Evolutionary conservation across 2,888 invertebrate genomes (phyloP).

Genomic region (Scaptomyza reducta): DNA sequence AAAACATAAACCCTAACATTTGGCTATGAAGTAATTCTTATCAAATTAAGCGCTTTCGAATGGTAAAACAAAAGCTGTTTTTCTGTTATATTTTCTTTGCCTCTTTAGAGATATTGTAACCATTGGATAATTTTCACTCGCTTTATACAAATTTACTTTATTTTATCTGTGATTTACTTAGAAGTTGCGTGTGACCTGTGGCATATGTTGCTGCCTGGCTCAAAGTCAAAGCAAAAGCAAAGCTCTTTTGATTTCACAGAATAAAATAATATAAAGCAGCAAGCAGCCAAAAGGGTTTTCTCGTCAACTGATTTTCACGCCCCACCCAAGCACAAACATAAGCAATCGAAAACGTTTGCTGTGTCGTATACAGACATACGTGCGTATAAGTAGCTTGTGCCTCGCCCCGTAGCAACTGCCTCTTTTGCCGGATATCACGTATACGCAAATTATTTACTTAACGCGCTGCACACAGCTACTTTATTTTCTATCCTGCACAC

Average conservation of each 20-base stretch:
- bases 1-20: not conserved
- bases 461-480: conserved; percentile 17
- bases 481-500: conserved; percentile 23
- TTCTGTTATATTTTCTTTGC: not conserved
- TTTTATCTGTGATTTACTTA: not conserved
- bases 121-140: conserved; percentile 12
- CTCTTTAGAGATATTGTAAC: not conserved
- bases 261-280: conserved; percentile 12
- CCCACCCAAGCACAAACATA: not conserved
- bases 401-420: conserved; percentile 39
- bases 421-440: conserved; percentile 4
- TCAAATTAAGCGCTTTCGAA: not conserved
- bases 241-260: conserved; percentile 30
- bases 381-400: conserved; percentile 34
- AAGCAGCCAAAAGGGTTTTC: conserved; percentile 38
- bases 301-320: conserved; percentile 26
- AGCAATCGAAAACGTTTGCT: not conserved
- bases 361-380: not conserved
- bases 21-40: not conserved
- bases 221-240: conserved; percentile 35
- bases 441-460: conserved; percentile 51
- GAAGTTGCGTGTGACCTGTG: conserved; percentile 25
- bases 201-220: conserved; percentile 42
- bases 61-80: not conserved
- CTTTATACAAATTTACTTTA: not conserved